These are phyloP conservation scores for Styela plicata DNA, from an alignment of 23 tunicate species.

Conservation along the genomic window DNA sequence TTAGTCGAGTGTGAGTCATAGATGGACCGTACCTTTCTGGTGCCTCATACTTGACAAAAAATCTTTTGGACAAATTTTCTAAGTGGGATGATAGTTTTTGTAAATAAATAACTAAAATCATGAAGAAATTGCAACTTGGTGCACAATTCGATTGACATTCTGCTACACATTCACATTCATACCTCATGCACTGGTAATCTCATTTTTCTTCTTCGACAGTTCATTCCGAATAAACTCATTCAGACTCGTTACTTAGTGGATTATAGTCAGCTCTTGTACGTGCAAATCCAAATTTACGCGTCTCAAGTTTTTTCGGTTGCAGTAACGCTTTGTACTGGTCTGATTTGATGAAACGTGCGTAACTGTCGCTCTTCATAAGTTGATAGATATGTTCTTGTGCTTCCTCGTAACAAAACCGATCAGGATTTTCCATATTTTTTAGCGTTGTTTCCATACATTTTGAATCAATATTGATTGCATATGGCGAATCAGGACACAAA, in stretches of 20 bases:
- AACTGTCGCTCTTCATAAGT: constrained; percentile 90
- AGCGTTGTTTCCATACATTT: constrained; percentile 62
- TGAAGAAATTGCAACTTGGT: not conserved
- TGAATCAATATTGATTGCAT: constrained; percentile 87
- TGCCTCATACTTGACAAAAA: no score
- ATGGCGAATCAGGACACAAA: constrained; percentile 62
- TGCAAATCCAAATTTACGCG: constrained; percentile 1
- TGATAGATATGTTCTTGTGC: constrained; percentile 96
- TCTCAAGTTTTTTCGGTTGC: constrained; percentile 21
- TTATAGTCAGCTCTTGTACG: constrained; percentile 4
- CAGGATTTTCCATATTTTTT: constrained; percentile 70
- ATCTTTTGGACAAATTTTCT: no score
- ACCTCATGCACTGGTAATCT: not conserved
- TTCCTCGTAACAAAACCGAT: constrained; percentile 84
- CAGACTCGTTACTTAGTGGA: constrained; percentile 22
- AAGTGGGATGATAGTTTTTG: not conserved
- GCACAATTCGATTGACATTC: not conserved
- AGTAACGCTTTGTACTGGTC: constrained; percentile 68
- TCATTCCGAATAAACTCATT: not conserved
- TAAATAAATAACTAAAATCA: not conserved
- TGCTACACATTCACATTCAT: not conserved
- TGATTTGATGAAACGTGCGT: constrained; percentile 90
- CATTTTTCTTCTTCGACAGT: not conserved
- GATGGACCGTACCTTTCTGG: no score
- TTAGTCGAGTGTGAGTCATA: no score